phyloP scores from a whole-genome alignment of 2,888 invertebrate species.

The Noctua janthina region DNA sequence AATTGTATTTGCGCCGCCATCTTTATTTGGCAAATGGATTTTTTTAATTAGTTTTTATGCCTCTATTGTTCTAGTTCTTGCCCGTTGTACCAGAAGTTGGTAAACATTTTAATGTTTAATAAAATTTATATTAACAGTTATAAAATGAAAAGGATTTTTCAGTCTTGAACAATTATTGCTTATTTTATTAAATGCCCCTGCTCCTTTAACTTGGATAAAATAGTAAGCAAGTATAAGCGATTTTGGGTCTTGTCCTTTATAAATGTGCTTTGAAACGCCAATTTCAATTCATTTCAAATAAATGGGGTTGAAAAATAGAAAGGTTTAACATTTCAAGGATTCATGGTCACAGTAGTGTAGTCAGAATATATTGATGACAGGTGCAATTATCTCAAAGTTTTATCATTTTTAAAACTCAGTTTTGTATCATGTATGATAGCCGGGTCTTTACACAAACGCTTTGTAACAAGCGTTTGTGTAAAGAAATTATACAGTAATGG shows the following conservation, averaged over 20 bases:
- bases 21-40: conserved; percentile 64
- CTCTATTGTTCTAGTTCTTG: conserved; percentile 58
- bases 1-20: conserved; percentile 68
- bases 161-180: conserved; percentile 6
- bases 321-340: background rate
- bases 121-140: conserved; percentile 8
- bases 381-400: conserved; percentile 23
- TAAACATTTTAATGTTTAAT: conserved; percentile 20
- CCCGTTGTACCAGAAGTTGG: conserved; percentile 34
- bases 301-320: background rate
- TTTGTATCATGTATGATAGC: conserved; percentile 19
- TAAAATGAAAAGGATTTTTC: conserved; percentile 24
- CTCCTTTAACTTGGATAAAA: background rate
- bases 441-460: conserved; percentile 14
- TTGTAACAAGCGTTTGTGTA: conserved; percentile 61
- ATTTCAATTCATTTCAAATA: background rate
- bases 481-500: conserved; percentile 71
- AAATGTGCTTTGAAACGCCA: background rate
- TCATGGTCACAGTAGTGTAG: conserved; percentile 2
- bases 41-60: conserved; percentile 62
- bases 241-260: background rate
- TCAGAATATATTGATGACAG: conserved; percentile 35
- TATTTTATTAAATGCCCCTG: background rate
- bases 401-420: conserved; percentile 30
- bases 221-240: rapidly evolving